These are phyloP conservation scores for Centropus unirufus DNA, from an alignment of 2,113 vertebrate species.

Conservation along the genomic window DNA sequence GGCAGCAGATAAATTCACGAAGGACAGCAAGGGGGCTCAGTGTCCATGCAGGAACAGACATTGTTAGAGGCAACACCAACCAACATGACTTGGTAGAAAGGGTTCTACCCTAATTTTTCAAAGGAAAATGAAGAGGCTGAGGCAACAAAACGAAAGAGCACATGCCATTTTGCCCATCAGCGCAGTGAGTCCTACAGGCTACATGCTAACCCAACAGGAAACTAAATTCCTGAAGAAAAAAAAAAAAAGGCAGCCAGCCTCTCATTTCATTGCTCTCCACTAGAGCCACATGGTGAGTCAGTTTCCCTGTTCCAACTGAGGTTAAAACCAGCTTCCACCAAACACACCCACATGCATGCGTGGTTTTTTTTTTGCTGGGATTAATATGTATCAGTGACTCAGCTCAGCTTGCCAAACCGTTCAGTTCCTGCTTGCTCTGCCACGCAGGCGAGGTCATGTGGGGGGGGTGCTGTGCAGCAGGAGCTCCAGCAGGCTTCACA, in stretches of 20 bases:
- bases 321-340: neutral
- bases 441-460: fast-evolving
- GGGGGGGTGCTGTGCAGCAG: neutral
- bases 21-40: neutral
- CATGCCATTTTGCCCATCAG: neutral
- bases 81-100: neutral
- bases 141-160: neutral
- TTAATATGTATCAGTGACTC: neutral
- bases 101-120: neutral
- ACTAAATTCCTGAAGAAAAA: neutral
- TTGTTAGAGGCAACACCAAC: neutral
- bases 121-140: neutral
- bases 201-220: neutral
- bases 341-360: neutral
- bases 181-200: neutral
- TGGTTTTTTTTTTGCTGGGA: neutral
- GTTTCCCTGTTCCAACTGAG: neutral
- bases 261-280: neutral
- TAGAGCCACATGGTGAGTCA: neutral
- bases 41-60: neutral
- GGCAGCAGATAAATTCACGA: neutral
- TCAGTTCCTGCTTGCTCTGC: neutral
- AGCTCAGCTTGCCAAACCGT: neutral
- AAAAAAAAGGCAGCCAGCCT: neutral
- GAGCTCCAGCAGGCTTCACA: neutral